Evolutionary conservation across 2,888 invertebrate species (phyloP).

Genomic region (Heteromurus nitidus): DNA sequence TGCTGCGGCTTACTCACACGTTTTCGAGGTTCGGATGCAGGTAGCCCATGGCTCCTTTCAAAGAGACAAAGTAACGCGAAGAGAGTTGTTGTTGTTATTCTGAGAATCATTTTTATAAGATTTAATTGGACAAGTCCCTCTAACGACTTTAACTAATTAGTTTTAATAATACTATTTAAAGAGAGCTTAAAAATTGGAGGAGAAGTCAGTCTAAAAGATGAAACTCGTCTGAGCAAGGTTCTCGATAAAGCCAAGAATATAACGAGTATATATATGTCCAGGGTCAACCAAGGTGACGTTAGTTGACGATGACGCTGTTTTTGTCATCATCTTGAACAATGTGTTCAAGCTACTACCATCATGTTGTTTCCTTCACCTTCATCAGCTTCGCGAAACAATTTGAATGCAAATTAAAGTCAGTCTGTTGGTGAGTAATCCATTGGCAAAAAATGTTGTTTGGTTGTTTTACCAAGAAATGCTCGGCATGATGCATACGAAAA

Average conservation of each 20-base stretch:
- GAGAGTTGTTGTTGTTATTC: not conserved
- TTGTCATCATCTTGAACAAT: not conserved
- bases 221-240: constrained; percentile 23
- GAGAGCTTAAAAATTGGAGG: not conserved
- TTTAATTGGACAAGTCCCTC: too few relatives aligned
- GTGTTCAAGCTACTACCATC: too few relatives aligned
- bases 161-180: too few relatives aligned
- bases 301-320: constrained; percentile 3
- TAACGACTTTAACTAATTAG: too few relatives aligned
- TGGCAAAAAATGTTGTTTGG: not conserved
- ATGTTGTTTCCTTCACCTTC: constrained; percentile 2
- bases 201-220: constrained; percentile 25
- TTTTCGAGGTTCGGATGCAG: constrained; percentile 29
- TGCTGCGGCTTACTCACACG: constrained; percentile 9
- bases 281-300: constrained; percentile 43
- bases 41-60: too few relatives aligned
- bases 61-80: too few relatives aligned
- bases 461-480: constrained; percentile 7
- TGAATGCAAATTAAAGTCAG: not conserved
- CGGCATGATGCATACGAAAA: too few relatives aligned
- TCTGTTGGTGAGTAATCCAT: not conserved
- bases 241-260: not conserved
- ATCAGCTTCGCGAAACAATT: not conserved
- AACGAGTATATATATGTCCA: constrained; percentile 24
- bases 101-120: constrained; percentile 25